These are phyloP conservation scores for Drosophila ficusphila DNA, from an alignment of 1,140 invertebrate genomes.

Conservation along the genomic window DNA sequence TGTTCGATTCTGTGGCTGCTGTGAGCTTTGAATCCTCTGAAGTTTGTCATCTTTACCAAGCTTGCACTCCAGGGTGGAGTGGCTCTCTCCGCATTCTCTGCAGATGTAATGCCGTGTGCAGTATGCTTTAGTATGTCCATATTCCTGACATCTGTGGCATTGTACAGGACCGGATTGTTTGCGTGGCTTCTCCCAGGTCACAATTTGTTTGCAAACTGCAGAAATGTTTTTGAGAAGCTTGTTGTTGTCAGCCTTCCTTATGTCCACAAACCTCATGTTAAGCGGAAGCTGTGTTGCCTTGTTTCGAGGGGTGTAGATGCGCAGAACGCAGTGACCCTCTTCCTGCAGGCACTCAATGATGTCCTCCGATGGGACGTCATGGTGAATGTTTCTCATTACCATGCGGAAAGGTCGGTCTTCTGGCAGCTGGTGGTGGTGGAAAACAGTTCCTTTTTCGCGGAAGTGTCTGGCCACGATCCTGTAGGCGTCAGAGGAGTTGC, in stretches of 20 bases:
- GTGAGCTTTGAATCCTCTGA: not conserved
- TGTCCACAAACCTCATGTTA: not conserved
- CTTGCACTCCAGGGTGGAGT: too few relatives aligned
- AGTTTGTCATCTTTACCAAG: too few relatives aligned
- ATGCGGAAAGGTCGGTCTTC: constrained; percentile 1
- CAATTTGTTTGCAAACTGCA: not conserved
- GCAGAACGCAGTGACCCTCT: too few relatives aligned
- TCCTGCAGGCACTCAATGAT: not conserved
- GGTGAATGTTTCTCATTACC: not conserved
- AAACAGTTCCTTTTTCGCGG: not conserved
- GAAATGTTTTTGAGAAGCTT: not conserved
- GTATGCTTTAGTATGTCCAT: not conserved
- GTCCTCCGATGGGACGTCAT: not conserved
- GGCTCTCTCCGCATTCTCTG: not conserved
- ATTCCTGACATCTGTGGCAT: not conserved
- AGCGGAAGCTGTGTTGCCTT: not conserved
- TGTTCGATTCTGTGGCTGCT: not conserved
- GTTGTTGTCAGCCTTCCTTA: not conserved
- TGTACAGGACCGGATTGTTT: not conserved
- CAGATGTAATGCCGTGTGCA: not conserved
- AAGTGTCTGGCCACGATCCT: not conserved
- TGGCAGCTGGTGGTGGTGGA: constrained; percentile 3
- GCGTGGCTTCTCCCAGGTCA: not conserved
- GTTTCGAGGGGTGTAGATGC: too few relatives aligned
- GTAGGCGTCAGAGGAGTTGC: not conserved